A percentile compares a stretch with the other conserved stretches of the same genome.
phyloP scores from a whole-genome alignment of 1,140 invertebrate species.

The Leptestheria dahalacensis region DNA sequence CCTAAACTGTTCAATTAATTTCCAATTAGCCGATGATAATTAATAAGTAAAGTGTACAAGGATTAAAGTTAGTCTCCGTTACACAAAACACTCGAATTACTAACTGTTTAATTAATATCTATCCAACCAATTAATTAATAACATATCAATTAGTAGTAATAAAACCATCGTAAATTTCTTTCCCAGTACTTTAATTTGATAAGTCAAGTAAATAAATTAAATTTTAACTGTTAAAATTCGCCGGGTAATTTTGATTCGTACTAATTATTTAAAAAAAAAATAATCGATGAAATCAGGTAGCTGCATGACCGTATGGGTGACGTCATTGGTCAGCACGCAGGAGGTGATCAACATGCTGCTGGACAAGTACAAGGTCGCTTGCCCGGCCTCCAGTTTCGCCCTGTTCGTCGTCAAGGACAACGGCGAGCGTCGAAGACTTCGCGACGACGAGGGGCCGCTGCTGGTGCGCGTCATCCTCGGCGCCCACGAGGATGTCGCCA shows the following conservation, averaged over 20 bases:
- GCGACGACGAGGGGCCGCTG: conserved; percentile 62
- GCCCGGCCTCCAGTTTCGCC: conserved; percentile 61
- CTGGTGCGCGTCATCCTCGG: conserved; percentile 58
- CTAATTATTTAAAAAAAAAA: background rate
- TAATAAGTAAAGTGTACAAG: no score
- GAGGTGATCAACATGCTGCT: conserved; percentile 71
- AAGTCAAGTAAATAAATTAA: no score
- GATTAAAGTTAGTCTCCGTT: no score
- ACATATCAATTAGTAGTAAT: no score
- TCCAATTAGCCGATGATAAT: no score
- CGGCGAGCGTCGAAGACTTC: conserved; percentile 58
- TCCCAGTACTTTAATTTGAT: no score
- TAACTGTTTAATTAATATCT: no score
- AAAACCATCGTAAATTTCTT: no score
- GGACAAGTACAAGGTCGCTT: conserved; percentile 73
- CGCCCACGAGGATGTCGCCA: conserved; percentile 64
- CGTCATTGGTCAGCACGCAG: conserved; percentile 57
- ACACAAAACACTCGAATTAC: no score
- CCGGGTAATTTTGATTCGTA: background rate
- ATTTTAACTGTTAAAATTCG: no score
- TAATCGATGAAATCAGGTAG: conserved; percentile 28
- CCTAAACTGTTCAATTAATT: no score
- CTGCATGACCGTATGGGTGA: conserved; percentile 70
- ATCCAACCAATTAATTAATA: no score
- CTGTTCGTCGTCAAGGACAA: conserved; percentile 67